Evolutionary conservation across 2,888 invertebrate genomes (phyloP).

Genomic region (Scaptomyza caliginosa): DNA sequence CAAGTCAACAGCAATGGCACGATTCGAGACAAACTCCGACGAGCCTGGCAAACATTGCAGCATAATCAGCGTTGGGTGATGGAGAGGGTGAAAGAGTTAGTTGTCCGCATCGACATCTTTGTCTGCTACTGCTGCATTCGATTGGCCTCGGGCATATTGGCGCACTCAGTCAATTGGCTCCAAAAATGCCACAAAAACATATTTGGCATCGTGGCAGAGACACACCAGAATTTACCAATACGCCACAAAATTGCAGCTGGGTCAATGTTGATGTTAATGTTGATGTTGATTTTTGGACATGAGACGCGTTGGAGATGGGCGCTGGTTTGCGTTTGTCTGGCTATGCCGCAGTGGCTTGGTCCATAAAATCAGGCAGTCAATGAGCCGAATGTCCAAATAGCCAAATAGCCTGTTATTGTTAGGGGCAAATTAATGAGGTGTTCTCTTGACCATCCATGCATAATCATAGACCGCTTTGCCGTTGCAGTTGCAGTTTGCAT

Average conservation of each 20-base stretch:
- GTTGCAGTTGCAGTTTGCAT: slow-evolving; percentile 26
- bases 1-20: slow-evolving; percentile 48
- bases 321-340: not conserved
- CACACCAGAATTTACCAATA: slow-evolving; percentile 15
- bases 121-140: slow-evolving; percentile 55
- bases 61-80: slow-evolving; percentile 58
- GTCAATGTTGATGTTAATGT: slow-evolving; percentile 57
- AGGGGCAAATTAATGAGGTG: slow-evolving; percentile 74
- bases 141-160: slow-evolving; percentile 54
- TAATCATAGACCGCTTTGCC: slow-evolving; percentile 34
- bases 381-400: slow-evolving; percentile 62
- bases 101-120: slow-evolving; percentile 38
- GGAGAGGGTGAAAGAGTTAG: not conserved
- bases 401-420: slow-evolving; percentile 64
- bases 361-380: slow-evolving; percentile 75
- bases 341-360: slow-evolving; percentile 22
- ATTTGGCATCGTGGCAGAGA: slow-evolving; percentile 61
- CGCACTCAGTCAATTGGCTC: slow-evolving; percentile 62
- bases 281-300: slow-evolving; percentile 60
- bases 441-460: slow-evolving; percentile 60
- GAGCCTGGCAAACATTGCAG: slow-evolving; percentile 64
- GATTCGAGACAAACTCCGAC: slow-evolving; percentile 5
- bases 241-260: slow-evolving; percentile 56
- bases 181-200: slow-evolving; percentile 75
- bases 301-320: slow-evolving; percentile 22